Evolutionary conservation across 1,140 invertebrate genomes (phyloP), one percentile per base, ranked within the genome.

Genomic region (Cherax quadricarinatus): DNA sequence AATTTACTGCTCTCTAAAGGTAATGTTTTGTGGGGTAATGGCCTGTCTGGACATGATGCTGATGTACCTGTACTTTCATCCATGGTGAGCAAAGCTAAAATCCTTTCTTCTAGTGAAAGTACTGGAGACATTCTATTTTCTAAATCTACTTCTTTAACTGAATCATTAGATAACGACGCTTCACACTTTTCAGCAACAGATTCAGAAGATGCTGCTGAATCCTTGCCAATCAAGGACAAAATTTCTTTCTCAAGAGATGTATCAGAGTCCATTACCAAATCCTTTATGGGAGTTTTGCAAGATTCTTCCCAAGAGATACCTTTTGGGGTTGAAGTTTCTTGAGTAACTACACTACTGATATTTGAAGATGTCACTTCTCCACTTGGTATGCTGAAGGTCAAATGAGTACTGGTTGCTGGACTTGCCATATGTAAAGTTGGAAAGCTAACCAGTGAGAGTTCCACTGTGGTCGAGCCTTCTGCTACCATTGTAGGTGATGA

Each of bases 31-130:
- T 57, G 53, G 70, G 70, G n/a, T 75, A 75, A 24, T 75, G 21
- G 5, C 6, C 24, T 30, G n/a, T 75, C 70, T 6, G 7, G 4
- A 78, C 30, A 14, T 78, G 70, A 5, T 87, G 48, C 41, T n/a
- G 62, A 66, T 60, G 57, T 60, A 53, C 9, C 18, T 14, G n/a
- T n/a, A 30, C 49, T 24, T 41, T 41, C 48, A 66, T 24, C 60
- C 53, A 90, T 81, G 49, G n/a, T 48, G 24, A 90, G 88, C 81
- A 90, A 66, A n/a, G 82, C 88, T 75, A 79, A 90, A 60, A 90
- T 90, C n/a, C 88, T 90, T 48, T 90, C 88, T 21, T 90, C 88
- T 4, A 90, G 75, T 78, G 88, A 88, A 48, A 60, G 60, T 66
- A 10, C 57, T 70, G 83, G 62, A n/a, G 83, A 85, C 5, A 21